phyloP scores from a whole-genome alignment of 2,113 vertebrate species.

The Leucoraja erinaceus region DNA sequence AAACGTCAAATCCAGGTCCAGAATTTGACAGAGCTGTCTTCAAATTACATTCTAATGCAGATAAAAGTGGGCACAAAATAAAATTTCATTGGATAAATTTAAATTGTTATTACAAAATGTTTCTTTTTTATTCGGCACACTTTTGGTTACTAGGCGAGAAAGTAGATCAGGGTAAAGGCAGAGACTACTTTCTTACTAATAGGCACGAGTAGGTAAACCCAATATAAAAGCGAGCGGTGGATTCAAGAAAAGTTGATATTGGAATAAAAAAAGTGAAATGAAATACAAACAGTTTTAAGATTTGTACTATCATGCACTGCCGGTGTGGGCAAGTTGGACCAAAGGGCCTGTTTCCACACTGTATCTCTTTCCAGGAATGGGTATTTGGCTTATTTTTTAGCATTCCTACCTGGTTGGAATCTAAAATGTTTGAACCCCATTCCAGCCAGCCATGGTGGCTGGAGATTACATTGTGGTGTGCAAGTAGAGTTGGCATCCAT shows the following conservation, averaged over 20 bases:
- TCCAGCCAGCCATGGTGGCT: background rate
- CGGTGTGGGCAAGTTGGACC: too few relatives aligned
- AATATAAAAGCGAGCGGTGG: too few relatives aligned
- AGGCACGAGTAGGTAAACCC: background rate
- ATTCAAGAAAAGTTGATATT: background rate
- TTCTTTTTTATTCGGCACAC: background rate
- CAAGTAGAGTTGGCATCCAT: too few relatives aligned
- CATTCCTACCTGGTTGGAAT: background rate
- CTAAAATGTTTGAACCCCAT: background rate
- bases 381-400: background rate
- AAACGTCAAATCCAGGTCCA: background rate
- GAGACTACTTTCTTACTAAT: too few relatives aligned
- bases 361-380: background rate
- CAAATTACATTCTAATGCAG: background rate
- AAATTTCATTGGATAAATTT: background rate
- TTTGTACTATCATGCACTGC: background rate
- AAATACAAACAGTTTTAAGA: background rate
- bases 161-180: background rate
- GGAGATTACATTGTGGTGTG: too few relatives aligned
- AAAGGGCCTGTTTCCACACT: too few relatives aligned
- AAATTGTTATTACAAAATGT: background rate
- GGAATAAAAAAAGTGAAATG: background rate
- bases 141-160: background rate
- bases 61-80: background rate
- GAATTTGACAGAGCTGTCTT: background rate